Conservation (phyloP, 2,888 invertebrate species). For the Amblyteles armatorius region DNA sequence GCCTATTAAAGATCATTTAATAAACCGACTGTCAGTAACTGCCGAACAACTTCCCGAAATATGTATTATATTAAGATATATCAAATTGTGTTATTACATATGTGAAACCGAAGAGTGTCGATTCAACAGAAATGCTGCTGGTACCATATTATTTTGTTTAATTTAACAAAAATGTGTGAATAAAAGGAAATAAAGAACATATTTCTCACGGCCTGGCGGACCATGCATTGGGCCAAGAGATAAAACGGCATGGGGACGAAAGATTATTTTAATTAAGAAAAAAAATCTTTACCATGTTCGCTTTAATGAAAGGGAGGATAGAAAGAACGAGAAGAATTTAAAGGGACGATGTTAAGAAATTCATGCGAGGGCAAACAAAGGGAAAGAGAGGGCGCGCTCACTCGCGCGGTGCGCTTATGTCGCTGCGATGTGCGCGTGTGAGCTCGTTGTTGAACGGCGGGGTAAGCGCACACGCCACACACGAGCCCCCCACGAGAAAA, state of each 20-base stretch:
- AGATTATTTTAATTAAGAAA: not conserved
- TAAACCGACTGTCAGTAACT: not conserved
- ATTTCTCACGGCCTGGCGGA: too few relatives aligned
- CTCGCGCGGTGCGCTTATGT: not conserved
- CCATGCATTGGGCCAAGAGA: too few relatives aligned
- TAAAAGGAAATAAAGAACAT: too few relatives aligned
- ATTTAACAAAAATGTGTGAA: too few relatives aligned
- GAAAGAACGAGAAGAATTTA: not conserved
- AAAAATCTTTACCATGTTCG: not conserved
- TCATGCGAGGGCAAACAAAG: not conserved
- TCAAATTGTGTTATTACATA: too few relatives aligned
- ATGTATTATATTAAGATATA: too few relatives aligned
- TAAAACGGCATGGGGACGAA: not conserved
- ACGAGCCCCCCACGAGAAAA: slow-evolving; percentile 16
- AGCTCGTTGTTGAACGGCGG: slow-evolving; percentile 20
- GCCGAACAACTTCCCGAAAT: too few relatives aligned
- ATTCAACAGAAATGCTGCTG: too few relatives aligned
- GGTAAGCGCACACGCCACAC: slow-evolving; percentile 20
- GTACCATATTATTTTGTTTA: too few relatives aligned
- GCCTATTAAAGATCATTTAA: not conserved
- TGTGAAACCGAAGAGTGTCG: too few relatives aligned
- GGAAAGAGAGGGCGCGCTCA: not conserved
- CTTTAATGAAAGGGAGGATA: not conserved
- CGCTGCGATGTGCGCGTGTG: not conserved
- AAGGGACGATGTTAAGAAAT: not conserved